A percentile compares a stretch with the other conserved stretches of the same genome.
phyloP scores from a whole-genome alignment of 2,888 invertebrate species.

The Apoda limacodes region DNA sequence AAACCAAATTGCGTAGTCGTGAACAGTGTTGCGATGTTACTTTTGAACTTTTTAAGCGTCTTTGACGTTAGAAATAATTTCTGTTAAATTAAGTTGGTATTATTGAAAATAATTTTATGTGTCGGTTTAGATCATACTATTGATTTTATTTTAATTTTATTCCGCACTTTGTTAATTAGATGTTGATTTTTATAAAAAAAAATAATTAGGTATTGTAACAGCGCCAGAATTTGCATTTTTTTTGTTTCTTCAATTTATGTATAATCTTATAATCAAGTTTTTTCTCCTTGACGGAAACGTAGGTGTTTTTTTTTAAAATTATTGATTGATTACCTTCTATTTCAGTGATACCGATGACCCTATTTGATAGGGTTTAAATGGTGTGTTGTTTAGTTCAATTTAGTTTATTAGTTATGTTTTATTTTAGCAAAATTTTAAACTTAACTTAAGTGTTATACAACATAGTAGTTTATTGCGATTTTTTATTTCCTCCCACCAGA shows the following conservation, averaged over 20 bases:
- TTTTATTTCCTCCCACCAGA: constrained; percentile 65
- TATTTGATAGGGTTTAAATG: constrained; percentile 59
- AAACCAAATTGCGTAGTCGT: constrained; percentile 67
- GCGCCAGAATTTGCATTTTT: constrained; percentile 67
- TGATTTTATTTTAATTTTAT: constrained; percentile 69
- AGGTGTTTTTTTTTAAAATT: constrained; percentile 42
- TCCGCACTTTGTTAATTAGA: constrained; percentile 63
- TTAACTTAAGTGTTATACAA: constrained; percentile 67
- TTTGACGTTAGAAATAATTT: constrained; percentile 53
- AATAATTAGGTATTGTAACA: constrained; percentile 46
- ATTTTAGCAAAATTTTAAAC: constrained; percentile 70
- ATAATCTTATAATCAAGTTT: constrained; percentile 32
- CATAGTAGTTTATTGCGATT: constrained; percentile 60
- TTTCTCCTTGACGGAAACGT: constrained; percentile 48
- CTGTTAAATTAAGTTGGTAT: constrained; percentile 68
- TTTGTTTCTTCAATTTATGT: constrained; percentile 33
- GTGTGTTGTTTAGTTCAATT: constrained; percentile 70
- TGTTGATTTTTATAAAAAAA: constrained; percentile 58
- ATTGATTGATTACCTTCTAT: constrained; percentile 54
- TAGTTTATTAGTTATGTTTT: constrained; percentile 71
- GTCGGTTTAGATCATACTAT: constrained; percentile 64
- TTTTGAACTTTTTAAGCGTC: constrained; percentile 31
- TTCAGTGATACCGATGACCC: constrained; percentile 60
- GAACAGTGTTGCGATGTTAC: constrained; percentile 23
- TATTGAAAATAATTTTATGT: constrained; percentile 67